Percentiles rank a stretch among this genome's conserved stretches.
phyloP scores from a whole-genome alignment of 1,140 invertebrate genomes.

The Scaptomyza hsui region DNA sequence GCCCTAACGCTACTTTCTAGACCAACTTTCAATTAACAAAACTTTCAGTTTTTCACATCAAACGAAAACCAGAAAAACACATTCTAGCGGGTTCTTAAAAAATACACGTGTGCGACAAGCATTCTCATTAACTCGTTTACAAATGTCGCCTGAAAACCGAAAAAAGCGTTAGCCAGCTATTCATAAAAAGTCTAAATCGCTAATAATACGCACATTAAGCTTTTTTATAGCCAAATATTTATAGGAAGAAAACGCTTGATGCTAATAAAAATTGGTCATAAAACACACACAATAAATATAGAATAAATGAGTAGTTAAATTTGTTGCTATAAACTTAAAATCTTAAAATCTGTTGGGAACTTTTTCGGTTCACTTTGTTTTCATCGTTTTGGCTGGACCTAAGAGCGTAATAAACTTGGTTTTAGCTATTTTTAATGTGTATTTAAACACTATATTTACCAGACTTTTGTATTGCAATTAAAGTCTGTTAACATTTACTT shows the following conservation, averaged over 20 bases:
- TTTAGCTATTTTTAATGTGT: neutral
- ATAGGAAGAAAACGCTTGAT: neutral
- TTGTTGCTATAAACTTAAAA: no score
- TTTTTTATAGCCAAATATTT: neutral
- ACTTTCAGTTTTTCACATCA: conserved; percentile 68
- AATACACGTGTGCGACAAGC: neutral
- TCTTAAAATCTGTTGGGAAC: no score
- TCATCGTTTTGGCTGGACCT: neutral
- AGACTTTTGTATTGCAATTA: neutral
- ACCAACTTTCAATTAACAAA: conserved; percentile 73
- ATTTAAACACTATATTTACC: neutral
- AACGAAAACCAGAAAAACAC: conserved; percentile 20
- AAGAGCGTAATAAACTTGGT: neutral
- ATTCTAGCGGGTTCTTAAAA: conserved; percentile 48
- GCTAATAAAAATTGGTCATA: neutral
- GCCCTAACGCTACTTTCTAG: conserved; percentile 64
- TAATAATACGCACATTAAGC: no score
- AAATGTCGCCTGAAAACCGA: conserved; percentile 52
- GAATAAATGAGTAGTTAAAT: neutral
- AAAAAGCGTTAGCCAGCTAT: conserved; percentile 3
- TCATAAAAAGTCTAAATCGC: no score
- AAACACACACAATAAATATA: neutral
- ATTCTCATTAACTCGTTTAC: conserved; percentile 26
- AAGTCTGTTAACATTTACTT: neutral
- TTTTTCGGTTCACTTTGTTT: neutral